A percentile compares a stretch with the other conserved stretches of the same genome.
phyloP scores from a whole-genome alignment of 2,797 vertebrate genomes.

The Amazona finschi region DNA sequence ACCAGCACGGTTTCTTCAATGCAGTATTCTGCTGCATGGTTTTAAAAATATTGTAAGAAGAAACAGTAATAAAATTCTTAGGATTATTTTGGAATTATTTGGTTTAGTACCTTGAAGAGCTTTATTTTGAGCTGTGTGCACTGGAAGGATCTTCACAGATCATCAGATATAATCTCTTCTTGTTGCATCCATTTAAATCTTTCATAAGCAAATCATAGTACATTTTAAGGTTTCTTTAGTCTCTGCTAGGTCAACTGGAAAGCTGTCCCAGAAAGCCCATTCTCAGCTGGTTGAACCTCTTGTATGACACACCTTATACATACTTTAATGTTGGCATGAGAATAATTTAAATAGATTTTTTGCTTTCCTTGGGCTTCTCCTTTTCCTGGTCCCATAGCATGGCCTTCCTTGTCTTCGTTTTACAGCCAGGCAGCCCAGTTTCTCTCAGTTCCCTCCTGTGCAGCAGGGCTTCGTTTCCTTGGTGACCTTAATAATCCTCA shows the following conservation, averaged over 20 bases:
- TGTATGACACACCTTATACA: not conserved
- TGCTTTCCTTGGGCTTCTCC: not conserved
- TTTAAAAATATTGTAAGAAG: not conserved
- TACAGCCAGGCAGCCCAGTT: not conserved
- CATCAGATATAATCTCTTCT: not conserved
- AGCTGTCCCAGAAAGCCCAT: conserved; percentile 32
- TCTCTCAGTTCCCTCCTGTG: not conserved
- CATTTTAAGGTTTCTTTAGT: not conserved
- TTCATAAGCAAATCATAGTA: not conserved
- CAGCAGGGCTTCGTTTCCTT: not conserved
- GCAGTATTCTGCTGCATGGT: rapidly evolving
- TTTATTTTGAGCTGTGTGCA: not conserved
- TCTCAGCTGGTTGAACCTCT: not conserved
- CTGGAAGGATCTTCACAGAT: not conserved
- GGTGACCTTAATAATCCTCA: not conserved
- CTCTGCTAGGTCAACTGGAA: conserved; percentile 18
- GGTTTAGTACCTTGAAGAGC: not conserved
- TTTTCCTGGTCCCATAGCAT: not conserved
- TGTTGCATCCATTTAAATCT: not conserved
- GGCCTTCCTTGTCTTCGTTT: not conserved
- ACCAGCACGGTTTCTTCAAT: rapidly evolving
- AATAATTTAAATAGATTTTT: not conserved
- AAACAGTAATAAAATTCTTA: not conserved
- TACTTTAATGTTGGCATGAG: not conserved
- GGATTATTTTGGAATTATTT: not conserved